phyloP scores from a whole-genome alignment of 2,888 invertebrate species.

The Frankliniella intonsa region DNA sequence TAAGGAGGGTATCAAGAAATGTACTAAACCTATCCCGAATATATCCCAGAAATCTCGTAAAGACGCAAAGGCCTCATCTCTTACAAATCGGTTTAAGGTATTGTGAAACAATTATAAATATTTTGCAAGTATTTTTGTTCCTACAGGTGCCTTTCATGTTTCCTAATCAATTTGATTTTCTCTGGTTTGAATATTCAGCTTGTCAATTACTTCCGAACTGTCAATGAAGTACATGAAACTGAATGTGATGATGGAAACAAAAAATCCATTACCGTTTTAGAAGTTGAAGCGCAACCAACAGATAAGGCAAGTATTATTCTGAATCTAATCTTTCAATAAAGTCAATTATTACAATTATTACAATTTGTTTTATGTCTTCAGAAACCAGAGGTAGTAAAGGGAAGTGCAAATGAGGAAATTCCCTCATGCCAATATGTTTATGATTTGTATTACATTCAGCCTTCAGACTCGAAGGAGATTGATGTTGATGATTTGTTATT shows the following conservation, averaged over 20 bases:
- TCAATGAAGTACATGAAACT: neutral
- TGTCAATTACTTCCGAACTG: neutral
- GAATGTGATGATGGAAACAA: neutral
- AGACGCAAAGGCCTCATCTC: neutral
- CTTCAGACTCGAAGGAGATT: neutral
- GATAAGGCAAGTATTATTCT: neutral
- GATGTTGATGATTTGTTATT: constrained; percentile 26
- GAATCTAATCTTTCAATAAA: neutral
- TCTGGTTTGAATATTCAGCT: neutral
- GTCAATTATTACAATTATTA: neutral
- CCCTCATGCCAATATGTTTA: neutral
- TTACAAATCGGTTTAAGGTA: neutral
- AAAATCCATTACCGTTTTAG: neutral
- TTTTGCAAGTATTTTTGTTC: neutral
- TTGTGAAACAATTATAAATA: too few species aligned
- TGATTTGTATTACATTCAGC: neutral
- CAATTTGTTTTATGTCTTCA: neutral
- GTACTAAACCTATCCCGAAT: neutral
- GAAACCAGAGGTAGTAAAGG: neutral
- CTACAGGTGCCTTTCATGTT: neutral
- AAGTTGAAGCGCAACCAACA: neutral
- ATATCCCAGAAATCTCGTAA: neutral
- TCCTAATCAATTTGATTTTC: neutral
- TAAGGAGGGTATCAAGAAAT: neutral
- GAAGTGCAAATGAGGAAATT: neutral